phyloP scores from a whole-genome alignment of 2,888 invertebrate genomes.

The Agonopterix alstromeriana region DNA sequence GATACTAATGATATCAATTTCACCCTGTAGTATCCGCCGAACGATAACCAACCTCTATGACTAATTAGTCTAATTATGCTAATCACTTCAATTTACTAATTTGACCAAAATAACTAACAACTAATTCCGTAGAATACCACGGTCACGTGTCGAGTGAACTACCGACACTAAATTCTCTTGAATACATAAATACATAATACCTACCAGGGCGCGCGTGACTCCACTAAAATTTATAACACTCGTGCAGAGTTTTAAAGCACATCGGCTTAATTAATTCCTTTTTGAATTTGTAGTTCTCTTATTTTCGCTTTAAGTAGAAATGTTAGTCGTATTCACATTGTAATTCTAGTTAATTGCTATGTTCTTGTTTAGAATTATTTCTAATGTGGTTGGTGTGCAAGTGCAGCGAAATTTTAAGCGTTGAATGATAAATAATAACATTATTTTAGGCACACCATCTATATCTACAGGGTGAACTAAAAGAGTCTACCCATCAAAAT shows the following conservation, averaged over 20 bases:
- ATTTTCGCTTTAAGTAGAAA: conserved; percentile 22
- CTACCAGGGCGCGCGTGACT: conserved; percentile 32
- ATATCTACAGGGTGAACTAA: too few species aligned
- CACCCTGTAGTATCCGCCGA: too few species aligned
- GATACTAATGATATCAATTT: too few species aligned
- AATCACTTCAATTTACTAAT: too few species aligned
- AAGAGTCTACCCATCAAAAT: too few species aligned
- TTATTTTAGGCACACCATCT: too few species aligned
- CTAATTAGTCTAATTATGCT: too few species aligned
- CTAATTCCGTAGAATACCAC: not conserved
- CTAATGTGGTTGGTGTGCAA: too few species aligned
- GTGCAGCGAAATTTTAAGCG: too few species aligned
- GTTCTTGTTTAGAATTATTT: not conserved
- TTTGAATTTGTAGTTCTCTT: conserved; percentile 39
- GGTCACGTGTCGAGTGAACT: conserved; percentile 24
- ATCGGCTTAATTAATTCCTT: conserved; percentile 52
- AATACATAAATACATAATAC: conserved; percentile 32
- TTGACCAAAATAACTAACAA: too few species aligned
- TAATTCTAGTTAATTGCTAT: conserved; percentile 5
- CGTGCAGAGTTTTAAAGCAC: conserved; percentile 47
- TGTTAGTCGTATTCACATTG: conserved; percentile 4
- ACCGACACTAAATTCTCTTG: conserved; percentile 33
- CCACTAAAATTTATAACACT: conserved; percentile 44
- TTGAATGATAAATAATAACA: too few species aligned
- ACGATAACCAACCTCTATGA: too few species aligned